Conservation (phyloP, 2,888 invertebrate genomes). For the Dorcus hopei region DNA sequence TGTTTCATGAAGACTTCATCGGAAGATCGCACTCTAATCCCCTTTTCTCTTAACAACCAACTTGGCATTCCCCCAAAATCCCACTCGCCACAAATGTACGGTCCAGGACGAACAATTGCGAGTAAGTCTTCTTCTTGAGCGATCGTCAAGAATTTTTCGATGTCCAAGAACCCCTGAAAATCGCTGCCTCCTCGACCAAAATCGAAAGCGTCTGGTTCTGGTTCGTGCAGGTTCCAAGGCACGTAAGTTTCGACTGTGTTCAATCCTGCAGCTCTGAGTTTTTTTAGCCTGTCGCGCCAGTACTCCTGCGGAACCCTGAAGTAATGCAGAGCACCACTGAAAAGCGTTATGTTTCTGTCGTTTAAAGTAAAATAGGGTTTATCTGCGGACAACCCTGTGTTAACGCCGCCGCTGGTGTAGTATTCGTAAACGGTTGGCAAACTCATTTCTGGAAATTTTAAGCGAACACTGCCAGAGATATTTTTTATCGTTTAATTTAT, state of each 20-base stretch:
- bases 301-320: conserved; percentile 74
- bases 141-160: conserved; percentile 63
- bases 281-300: conserved; percentile 76
- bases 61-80: conserved; percentile 55
- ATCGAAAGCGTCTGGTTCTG: conserved; percentile 62
- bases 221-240: conserved; percentile 87
- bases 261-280: conserved; percentile 77
- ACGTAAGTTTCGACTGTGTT: conserved; percentile 83
- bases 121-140: conserved; percentile 76
- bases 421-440: conserved; percentile 50
- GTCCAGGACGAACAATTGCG: conserved; percentile 81
- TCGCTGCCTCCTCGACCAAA: conserved; percentile 64
- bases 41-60: conserved; percentile 45
- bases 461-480: too few species aligned
- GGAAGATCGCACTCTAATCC: conserved; percentile 46
- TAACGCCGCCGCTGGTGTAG: conserved; percentile 46
- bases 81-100: conserved; percentile 90
- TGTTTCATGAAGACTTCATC: conserved; percentile 45
- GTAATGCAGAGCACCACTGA: conserved; percentile 71
- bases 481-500: too few species aligned
- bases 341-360: conserved; percentile 45
- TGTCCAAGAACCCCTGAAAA: conserved; percentile 51
- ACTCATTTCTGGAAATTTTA: conserved; percentile 4
- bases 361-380: conserved; percentile 47
- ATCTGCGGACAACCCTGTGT: conserved; percentile 34